phyloP scores from a whole-genome alignment of 2,888 invertebrate species.

The Exocentrus adspersus region DNA sequence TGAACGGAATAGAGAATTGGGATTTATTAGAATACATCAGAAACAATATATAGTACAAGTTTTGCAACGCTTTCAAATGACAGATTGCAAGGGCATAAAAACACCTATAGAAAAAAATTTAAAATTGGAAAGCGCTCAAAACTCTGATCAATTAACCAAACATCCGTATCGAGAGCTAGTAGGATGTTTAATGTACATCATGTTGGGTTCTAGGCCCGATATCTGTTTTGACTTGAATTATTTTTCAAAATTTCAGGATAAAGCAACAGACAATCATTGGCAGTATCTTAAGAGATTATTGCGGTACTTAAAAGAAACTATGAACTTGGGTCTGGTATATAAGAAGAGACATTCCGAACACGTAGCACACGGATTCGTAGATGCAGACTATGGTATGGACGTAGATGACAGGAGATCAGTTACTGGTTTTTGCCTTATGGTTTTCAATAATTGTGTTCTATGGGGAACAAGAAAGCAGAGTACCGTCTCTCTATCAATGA shows the following conservation, averaged over 20 bases:
- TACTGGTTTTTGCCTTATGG: constrained; percentile 48
- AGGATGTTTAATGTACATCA: constrained; percentile 34
- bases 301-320: constrained; percentile 26
- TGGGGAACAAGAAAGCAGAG: constrained; percentile 54
- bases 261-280: constrained; percentile 16
- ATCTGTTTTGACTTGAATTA: constrained; percentile 31
- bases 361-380: constrained; percentile 43
- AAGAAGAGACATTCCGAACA: not conserved
- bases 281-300: constrained; percentile 27
- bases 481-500: constrained; percentile 50
- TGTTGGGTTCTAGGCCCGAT: constrained; percentile 31
- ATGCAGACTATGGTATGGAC: constrained; percentile 53
- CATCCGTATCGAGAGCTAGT: constrained; percentile 22
- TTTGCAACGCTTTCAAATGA: not conserved
- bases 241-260: constrained; percentile 32
- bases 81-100: not conserved
- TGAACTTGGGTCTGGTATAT: not conserved
- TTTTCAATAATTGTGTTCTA: constrained; percentile 46
- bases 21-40: not conserved
- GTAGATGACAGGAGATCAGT: constrained; percentile 49
- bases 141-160: not conserved
- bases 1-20: not conserved
- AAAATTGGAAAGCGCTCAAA: not conserved
- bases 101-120: not conserved
- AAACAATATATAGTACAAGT: not conserved